A percentile compares a stretch with the other conserved stretches of the same genome.
phyloP scores from a whole-genome alignment of 2,888 invertebrate species.

The Caenorhabditis virilis region DNA sequence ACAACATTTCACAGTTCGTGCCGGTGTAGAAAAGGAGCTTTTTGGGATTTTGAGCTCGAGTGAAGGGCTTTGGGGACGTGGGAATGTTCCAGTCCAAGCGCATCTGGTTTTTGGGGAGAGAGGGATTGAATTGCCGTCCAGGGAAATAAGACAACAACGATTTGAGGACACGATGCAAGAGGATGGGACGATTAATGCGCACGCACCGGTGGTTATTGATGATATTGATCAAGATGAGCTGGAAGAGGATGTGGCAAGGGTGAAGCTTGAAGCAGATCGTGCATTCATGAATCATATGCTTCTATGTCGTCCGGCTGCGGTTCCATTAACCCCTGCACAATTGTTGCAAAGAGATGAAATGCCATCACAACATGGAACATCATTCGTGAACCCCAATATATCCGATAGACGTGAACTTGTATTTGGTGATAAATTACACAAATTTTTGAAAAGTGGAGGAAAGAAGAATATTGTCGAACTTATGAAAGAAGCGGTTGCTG shows the following conservation, averaged over 20 bases:
- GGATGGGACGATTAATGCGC: slow-evolving; percentile 12
- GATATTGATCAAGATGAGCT: slow-evolving; percentile 31
- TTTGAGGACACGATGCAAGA: slow-evolving; percentile 19
- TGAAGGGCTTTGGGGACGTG: slow-evolving; percentile 18
- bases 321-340: slow-evolving; percentile 31
- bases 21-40: slow-evolving; percentile 24
- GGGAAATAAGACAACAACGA: background rate
- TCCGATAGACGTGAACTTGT: slow-evolving; percentile 40
- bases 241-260: slow-evolving; percentile 39
- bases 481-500: slow-evolving; percentile 41
- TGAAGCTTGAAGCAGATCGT: slow-evolving; percentile 61
- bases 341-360: slow-evolving; percentile 24
- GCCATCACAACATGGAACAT: slow-evolving; percentile 3
- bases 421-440: slow-evolving; percentile 51
- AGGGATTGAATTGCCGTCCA: slow-evolving; percentile 21
- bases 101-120: slow-evolving; percentile 23
- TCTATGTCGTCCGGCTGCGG: slow-evolving; percentile 43
- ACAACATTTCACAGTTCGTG: slow-evolving; percentile 12
- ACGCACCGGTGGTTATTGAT: slow-evolving; percentile 15
- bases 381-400: slow-evolving; percentile 28
- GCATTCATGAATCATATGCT: slow-evolving; percentile 65
- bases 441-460: slow-evolving; percentile 35
- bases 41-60: slow-evolving; percentile 18
- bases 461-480: slow-evolving; percentile 41
- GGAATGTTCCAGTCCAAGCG: slow-evolving; percentile 10